Percentiles rank a stretch among this genome's conserved stretches.
phyloP scores from a whole-genome alignment of 1,140 invertebrate species.

The Lanistes nyassanus region DNA sequence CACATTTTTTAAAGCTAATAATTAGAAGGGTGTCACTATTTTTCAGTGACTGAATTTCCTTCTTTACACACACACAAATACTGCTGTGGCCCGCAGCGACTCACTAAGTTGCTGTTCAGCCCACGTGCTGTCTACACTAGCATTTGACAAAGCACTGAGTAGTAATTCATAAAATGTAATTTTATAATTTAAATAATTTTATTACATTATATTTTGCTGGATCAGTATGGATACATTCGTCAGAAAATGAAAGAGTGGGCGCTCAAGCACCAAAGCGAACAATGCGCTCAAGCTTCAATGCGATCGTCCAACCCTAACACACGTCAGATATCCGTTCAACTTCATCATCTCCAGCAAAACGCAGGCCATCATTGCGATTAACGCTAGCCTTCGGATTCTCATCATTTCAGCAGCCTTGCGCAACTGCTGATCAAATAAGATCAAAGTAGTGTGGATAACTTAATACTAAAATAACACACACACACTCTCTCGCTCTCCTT shows the following conservation, averaged over 20 bases:
- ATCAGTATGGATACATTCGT: conserved; percentile 6
- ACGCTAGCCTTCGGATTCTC: conserved; percentile 2
- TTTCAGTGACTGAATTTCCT: too few relatives aligned
- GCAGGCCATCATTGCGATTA: conserved; percentile 1
- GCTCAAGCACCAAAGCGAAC: too few relatives aligned
- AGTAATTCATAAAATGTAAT: too few relatives aligned
- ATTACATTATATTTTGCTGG: background rate
- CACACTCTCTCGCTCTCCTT: background rate
- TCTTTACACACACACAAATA: too few relatives aligned
- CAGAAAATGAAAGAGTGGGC: background rate
- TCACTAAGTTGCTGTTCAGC: too few relatives aligned
- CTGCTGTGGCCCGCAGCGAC: too few relatives aligned
- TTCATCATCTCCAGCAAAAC: conserved; percentile 19
- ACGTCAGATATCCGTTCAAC: conserved; percentile 18
- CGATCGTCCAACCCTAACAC: background rate
- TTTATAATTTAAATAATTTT: background rate
- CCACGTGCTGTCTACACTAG: too few relatives aligned
- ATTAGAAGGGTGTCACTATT: too few relatives aligned
- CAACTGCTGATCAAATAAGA: conserved; percentile 18
- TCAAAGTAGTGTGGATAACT: background rate
- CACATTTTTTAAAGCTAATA: too few relatives aligned
- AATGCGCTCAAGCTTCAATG: conserved; percentile 3
- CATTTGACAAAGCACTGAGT: too few relatives aligned
- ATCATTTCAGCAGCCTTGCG: conserved; percentile 11
- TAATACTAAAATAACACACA: background rate